Conservation (phyloP, 2,888 invertebrate species). For the Erebia ligea region DNA sequence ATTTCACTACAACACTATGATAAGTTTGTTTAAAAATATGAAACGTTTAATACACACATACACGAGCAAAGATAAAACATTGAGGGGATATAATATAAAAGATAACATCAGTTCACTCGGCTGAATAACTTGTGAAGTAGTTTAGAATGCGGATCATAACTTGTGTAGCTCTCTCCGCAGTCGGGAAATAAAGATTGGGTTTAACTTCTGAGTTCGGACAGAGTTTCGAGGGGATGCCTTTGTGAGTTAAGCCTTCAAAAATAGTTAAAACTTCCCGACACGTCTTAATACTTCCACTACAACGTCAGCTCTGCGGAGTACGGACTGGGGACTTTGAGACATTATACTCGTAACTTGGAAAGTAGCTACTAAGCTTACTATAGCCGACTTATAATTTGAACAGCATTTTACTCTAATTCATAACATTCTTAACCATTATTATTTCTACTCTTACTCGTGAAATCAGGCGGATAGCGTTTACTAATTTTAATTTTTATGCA, state of each 20-base stretch:
- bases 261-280: conserved; percentile 3
- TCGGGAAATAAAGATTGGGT: conserved; percentile 1
- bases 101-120: neutral
- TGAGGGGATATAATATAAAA: neutral
- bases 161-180: neutral
- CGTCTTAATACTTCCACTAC: neutral
- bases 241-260: conserved; percentile 17
- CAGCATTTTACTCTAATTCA: no score
- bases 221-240: neutral
- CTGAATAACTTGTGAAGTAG: neutral
- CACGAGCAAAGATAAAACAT: neutral
- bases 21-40: no score
- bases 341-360: neutral
- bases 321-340: neutral
- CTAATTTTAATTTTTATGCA: no score
- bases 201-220: neutral
- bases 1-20: no score
- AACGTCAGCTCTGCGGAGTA: neutral
- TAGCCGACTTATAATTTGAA: no score
- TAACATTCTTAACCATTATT: no score
- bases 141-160: neutral
- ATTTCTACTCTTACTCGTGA: no score
- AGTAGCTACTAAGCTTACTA: no score
- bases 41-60: neutral
- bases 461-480: no score